Base-by-base conservation (phyloP, 2,888 invertebrate species). In the Ophion ventricosus region DNA sequence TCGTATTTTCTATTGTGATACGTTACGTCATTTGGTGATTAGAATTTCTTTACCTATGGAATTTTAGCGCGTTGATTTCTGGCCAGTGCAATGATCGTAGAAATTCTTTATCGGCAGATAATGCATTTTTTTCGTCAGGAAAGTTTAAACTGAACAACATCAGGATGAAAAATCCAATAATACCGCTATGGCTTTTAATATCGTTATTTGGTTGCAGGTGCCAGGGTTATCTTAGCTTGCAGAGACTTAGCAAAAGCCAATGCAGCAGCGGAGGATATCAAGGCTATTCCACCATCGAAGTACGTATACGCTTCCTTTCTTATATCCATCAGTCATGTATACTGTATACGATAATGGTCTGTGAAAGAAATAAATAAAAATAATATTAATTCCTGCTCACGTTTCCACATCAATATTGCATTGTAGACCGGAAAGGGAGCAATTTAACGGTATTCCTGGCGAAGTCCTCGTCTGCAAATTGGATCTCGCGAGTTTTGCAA, bases 401-500 rank as follows among this genome's bases (percentile, higher is more conserved):
- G 23, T 25, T 59, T 57, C 64, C 49, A 4, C 8, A 54, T 49
- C 11, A 17, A 69, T 40, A 11, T 67, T n/a, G 57, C 49, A 63
- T 67, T 73, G 5, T 72, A 92, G 91, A 23, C 83, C 88, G 3
- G 82, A 88, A 1, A 83, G 88, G 2, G 86, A 88, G 43, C 89
- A 90, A 40, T 90, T 89, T 66, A 80, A 88, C 23, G 91, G 91
- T 0, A 86, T 87, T 1, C 88, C 88, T 0, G 92, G 92, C 1
- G 91, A 92, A 82, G 59, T 92, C 4, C 83, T 83, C 0, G 86
- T 91, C 8, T 90, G 88, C 73, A 88, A 89, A 57, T 89, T 95
- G 57, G 95, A 96, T 88, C 92, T 96, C 5, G 93, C 94, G 43
- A 95, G 95, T 83, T 88, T 96, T 8, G 91, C 91, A 1, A 95